Evolutionary conservation across 2,113 vertebrate species (phyloP), one percentile per base, ranked within the genome.

Genomic region (Notothenia rossii): DNA sequence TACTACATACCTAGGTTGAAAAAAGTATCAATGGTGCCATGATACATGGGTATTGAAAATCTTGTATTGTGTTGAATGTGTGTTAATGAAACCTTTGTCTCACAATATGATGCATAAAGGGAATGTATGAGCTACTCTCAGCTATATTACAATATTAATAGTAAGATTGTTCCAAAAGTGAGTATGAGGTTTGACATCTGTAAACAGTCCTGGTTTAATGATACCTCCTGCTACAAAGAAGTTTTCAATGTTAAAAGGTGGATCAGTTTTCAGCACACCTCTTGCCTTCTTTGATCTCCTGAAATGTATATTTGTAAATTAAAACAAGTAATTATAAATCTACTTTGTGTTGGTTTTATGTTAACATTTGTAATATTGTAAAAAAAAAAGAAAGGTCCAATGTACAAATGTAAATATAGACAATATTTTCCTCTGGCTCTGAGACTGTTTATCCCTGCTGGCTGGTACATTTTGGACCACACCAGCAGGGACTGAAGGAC

Each of bases 401-500:
- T 40, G 36, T 40, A 40, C 81, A 18, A 25, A 55, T 46, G 51
- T 40, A 25, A 48, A 65, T 18, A 18, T 40, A n/a, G 63, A 22
- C 40, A 13, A 18, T 11, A 40, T 60, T 1, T 22, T 25, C 72
- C 65, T 54, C 77, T 89, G 89, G 86, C 84, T 83, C 77, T 2
- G 3, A 15, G 51, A 63, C 48, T 88, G 87, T 90, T 90, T 91
- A 90, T 77, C 25, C 81, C 65, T 78, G 73, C 72, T 50, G 33
- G 79, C 36, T 79, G 59, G 58, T 81, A 15, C 56, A 85, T 60
- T 89, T 79, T 72, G 85, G 87, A 40, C 72, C 77, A 86, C 83
- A 84, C 88, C 85, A 88, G 82, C 88, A 77, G 88, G 88, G 86
- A 67, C 72, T 36, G 86, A 67, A 81, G 85, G 86, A 89, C 89